Percentiles rank a stretch among this genome's conserved stretches.
Conservation (phyloP, 2,797 vertebrate genomes). For the Tachyglossus aculeatus region DNA sequence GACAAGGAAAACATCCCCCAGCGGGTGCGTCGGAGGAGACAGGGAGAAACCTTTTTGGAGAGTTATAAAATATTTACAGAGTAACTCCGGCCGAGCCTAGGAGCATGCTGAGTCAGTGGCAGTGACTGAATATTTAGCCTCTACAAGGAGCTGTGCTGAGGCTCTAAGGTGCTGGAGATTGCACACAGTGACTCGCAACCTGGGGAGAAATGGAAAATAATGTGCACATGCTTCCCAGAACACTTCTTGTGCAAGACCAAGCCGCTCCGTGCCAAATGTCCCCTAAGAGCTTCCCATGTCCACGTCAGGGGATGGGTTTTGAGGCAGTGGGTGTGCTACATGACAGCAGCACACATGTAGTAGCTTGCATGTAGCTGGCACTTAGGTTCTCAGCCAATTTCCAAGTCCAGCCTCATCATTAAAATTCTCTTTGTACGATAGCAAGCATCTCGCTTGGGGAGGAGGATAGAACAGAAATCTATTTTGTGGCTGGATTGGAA, state of each 20-base stretch:
- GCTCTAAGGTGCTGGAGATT: constrained; percentile 65
- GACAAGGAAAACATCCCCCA: constrained; percentile 44
- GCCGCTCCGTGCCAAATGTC: no score
- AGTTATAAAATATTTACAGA: constrained; percentile 73
- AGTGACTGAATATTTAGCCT: constrained; percentile 69
- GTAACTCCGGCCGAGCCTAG: constrained; percentile 35
- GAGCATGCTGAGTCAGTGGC: constrained; percentile 55
- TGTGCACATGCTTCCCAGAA: constrained; percentile 26
- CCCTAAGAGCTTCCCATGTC: no score
- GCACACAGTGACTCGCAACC: constrained; percentile 54
- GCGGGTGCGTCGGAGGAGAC: constrained; percentile 53
- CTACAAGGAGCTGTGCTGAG: constrained; percentile 54
- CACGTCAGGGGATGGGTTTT: no score
- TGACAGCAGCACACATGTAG: no score
- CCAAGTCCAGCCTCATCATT: no score
- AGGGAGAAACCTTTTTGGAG: constrained; percentile 56
- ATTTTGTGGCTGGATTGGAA: no score
- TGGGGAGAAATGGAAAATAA: constrained; percentile 57
- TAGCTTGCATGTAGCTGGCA: no score
- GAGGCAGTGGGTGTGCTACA: no score
- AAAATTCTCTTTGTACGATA: no score
- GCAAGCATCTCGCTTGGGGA: no score
- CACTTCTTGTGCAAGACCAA: neutral
- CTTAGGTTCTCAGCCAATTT: no score
- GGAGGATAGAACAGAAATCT: no score